Base-by-base conservation (phyloP, 2,797 vertebrate species). In the Eleutherodactylus coqui region DNA sequence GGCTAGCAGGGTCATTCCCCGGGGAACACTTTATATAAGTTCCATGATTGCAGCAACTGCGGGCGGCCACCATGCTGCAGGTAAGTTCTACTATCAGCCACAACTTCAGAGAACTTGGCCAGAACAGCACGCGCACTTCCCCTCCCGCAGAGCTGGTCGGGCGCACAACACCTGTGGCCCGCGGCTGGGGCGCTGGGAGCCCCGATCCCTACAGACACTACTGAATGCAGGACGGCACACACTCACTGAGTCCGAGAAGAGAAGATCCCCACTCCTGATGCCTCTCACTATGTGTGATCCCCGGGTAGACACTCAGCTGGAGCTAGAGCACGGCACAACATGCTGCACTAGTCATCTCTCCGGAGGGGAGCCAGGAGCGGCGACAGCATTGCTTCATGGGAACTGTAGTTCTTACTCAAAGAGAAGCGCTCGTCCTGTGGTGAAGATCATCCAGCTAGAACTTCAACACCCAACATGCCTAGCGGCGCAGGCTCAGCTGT, bases 261-360 rank as follows among this genome's bases (percentile, higher is more conserved):
- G 38, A 21, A 11, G 47, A 3, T 19, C 76, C 13, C n/a, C 0
- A 14, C 19, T 21, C 78, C 27, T 43, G n/a, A 41, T 21, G 73
- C 67, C 53, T 69, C 58, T 76, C 24, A 76, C 69, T 62, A 32
- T 41, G 43, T 64, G 45, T 24, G 79, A 51, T 34, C 70, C 72
- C 45, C 79, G 72, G 75, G 64, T 36, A 76, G 51, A 27, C n/a
- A 64, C 85, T 82, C 85, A 58, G 79, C 85, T 82, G 79, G 72
- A 77, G 73, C 85, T 82, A 69, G 29, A 82, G 70, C 79, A 82
- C 79, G 24, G 79, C n/a, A 76, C 85, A 82, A 82, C 85, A 86
- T 86, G 85, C 85, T 86, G 79, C 70, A 82, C 85, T 77, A 86
- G 79, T 82, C 85, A 86, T 76, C 85, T 82, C 70, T 86, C 72